These are phyloP conservation scores for Vidua macroura DNA, from an alignment of 2,113 vertebrate genomes.

Conservation along the genomic window DNA sequence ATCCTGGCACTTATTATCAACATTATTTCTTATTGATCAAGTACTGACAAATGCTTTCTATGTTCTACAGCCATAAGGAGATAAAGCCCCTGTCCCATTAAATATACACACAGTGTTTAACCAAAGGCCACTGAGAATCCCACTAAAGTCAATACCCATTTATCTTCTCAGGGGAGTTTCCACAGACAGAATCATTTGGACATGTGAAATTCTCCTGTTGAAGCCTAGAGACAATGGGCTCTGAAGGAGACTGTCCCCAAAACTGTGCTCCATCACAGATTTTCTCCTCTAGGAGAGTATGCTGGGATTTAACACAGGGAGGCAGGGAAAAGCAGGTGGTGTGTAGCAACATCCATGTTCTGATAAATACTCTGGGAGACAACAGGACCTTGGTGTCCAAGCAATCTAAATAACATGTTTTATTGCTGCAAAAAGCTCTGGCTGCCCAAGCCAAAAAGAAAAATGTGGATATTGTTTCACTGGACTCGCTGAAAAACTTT, in stretches of 20 bases:
- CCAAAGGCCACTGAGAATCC: neutral
- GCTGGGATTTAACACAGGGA: neutral
- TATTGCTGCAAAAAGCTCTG: neutral
- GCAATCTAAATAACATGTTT: neutral
- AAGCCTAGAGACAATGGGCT: neutral
- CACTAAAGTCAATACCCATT: neutral
- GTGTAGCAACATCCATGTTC: neutral
- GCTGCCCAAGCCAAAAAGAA: neutral
- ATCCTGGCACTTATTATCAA: neutral
- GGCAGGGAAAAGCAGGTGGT: neutral
- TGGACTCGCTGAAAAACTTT: neutral
- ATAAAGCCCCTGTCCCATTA: neutral
- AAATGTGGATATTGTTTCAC: neutral
- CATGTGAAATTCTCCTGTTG: neutral
- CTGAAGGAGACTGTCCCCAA: neutral
- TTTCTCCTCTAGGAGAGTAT: neutral
- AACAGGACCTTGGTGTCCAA: neutral
- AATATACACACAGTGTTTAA: neutral
- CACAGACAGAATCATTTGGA: neutral
- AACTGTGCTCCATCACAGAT: neutral
- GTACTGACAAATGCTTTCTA: neutral
- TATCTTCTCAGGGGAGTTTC: neutral
- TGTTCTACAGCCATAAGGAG: neutral
- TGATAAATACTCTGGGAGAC: neutral
- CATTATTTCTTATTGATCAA: slow-evolving; percentile 45